These are phyloP conservation scores for Phoenicopterus ruber DNA, from an alignment of 2,113 vertebrate genomes.

Conservation along the genomic window DNA sequence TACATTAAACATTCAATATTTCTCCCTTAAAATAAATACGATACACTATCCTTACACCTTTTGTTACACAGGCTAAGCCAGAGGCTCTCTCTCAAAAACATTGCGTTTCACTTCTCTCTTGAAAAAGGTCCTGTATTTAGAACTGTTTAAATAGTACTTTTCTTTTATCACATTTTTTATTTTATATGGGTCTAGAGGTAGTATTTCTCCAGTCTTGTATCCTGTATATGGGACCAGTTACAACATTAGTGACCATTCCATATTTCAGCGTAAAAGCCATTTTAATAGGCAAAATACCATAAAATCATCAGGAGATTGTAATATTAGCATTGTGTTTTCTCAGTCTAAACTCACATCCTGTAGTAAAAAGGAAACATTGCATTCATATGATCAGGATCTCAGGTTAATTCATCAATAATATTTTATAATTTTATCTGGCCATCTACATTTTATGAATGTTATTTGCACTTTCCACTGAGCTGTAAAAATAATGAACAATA, in stretches of 20 bases:
- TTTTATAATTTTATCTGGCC: constrained; percentile 18
- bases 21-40: neutral
- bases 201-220: neutral
- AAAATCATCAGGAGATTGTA: neutral
- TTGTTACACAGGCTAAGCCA: neutral
- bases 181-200: neutral
- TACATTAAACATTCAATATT: neutral
- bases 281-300: neutral
- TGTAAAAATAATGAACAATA: constrained; percentile 31
- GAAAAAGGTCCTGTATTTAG: neutral
- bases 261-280: neutral
- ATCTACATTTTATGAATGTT: constrained; percentile 11
- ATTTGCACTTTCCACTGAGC: neutral
- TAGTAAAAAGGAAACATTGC: neutral
- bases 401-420: neutral
- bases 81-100: neutral
- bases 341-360: neutral
- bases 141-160: neutral
- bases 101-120: neutral
- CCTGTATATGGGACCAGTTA: neutral
- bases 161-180: neutral
- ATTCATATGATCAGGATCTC: neutral
- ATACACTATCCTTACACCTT: neutral
- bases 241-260: neutral
- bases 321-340: neutral